Evolutionary conservation across 2,888 invertebrate genomes (phyloP), one percentile per base, ranked within the genome.

Genomic region (Cacoxenus indagator): DNA sequence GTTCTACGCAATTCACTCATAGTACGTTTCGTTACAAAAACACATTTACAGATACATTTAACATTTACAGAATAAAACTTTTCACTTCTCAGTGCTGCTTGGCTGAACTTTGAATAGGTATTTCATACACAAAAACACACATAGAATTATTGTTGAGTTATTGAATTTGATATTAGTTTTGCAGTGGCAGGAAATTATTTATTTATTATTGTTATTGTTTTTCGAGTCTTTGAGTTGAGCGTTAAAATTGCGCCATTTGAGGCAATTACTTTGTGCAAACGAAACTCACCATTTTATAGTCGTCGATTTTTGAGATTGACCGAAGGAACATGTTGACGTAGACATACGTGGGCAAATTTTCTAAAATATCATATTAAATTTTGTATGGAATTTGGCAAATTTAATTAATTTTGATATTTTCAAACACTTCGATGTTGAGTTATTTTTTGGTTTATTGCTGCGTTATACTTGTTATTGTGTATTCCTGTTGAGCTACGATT

Each of bases 301-400:
- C 97, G 91, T 97, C 96, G 91, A 98, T 97, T 94, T 97, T 96
- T 93, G 96, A 96, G 92, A 98, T 96, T 91, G 97, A 97, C 89
- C 98, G 94, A 84, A 98, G 94, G 90, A 93, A 96, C 92, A 98
- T 93, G 94, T 98, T 97, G 92, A 97, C 96, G 89, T 90, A 90
- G 88, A 97, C 97, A 90, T 92, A 90, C 88, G 96, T 96, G 86
- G 96, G 94, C 89, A 92, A 92, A 90, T 94, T 94, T 91, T 92
- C 93, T 92, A 92, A 88, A 89, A 87, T 37, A 37, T 37, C 37
- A 37, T 75, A 76, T 78, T 70, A 79, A 72, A 78, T 74, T 78
- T 48, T 76, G 70, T 68, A 70, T 65, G 70, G 69, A 70, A 70
- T 70, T 71, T 55, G 45, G 67, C 64, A 45, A 17, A 67, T 66